These are phyloP conservation scores for Drosophila anomelani DNA, from an alignment of 2,888 invertebrate genomes.

Conservation along the genomic window DNA sequence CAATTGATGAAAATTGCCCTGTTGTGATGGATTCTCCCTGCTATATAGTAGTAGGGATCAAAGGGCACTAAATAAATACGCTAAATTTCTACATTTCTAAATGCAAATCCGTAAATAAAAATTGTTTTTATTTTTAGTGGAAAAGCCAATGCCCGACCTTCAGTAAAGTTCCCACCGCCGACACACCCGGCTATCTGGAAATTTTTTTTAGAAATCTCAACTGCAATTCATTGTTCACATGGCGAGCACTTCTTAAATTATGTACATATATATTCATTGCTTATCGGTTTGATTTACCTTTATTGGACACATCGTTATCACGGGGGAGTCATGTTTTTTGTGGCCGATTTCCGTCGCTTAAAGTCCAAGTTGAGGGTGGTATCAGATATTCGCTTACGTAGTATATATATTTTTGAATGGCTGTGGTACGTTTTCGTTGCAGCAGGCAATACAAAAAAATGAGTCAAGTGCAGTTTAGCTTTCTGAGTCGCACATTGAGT, in stretches of 20 bases:
- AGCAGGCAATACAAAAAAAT: conserved; percentile 29
- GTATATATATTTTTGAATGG: conserved; percentile 18
- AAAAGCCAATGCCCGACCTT: conserved; percentile 44
- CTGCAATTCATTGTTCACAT: conserved; percentile 40
- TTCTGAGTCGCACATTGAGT: conserved; percentile 34
- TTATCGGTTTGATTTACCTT: conserved; percentile 49
- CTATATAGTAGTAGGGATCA: not conserved
- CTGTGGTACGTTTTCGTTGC: conserved; percentile 25
- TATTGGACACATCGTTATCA: conserved; percentile 36
- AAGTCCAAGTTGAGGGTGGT: conserved; percentile 49
- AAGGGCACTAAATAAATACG: conserved; percentile 1
- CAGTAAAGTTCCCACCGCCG: conserved; percentile 10
- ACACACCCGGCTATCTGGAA: conserved; percentile 16
- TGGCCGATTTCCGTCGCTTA: conserved; percentile 29
- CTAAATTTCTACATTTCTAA: conserved; percentile 21
- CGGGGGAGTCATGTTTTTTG: conserved; percentile 40
- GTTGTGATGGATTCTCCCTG: conserved; percentile 27
- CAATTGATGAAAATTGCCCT: conserved; percentile 24
- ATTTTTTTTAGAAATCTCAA: conserved; percentile 40
- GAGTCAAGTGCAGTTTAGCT: conserved; percentile 41
- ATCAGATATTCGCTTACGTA: conserved; percentile 32
- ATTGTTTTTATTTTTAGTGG: conserved; percentile 30
- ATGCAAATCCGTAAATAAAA: conserved; percentile 19
- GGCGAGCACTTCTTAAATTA: conserved; percentile 10
- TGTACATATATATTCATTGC: conserved; percentile 27